phyloP scores from a whole-genome alignment of 2,113 vertebrate genomes.

The Mesocricetus auratus region DNA sequence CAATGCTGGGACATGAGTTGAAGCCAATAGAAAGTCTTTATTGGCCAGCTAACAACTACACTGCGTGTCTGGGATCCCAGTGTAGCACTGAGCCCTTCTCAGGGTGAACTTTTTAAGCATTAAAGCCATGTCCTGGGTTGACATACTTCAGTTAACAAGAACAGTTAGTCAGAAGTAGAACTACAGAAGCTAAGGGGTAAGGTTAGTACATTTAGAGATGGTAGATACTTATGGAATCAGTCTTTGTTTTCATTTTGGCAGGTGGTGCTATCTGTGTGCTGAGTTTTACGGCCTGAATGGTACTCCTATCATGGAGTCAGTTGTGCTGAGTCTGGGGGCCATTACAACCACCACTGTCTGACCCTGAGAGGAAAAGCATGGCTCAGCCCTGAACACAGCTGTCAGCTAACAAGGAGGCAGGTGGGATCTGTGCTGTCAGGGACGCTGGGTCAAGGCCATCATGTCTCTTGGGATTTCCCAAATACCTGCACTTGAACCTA shows the following conservation, averaged over 20 bases:
- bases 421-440: neutral
- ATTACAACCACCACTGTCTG: neutral
- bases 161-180: no score
- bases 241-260: neutral
- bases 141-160: neutral
- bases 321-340: neutral
- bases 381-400: neutral
- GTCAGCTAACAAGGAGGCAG: neutral
- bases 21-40: neutral
- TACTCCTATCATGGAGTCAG: neutral
- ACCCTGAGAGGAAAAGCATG: neutral
- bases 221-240: neutral
- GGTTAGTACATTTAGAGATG: neutral
- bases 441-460: neutral
- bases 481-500: neutral
- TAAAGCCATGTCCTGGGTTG: neutral
- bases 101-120: neutral
- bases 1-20: neutral
- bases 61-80: neutral
- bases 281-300: neutral
- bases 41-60: neutral
- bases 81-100: neutral
- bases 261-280: neutral
- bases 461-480: neutral
- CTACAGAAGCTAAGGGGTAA: no score